These are phyloP conservation scores for Trichonephila clavipes DNA, from an alignment of 1,140 invertebrate genomes.

Conservation along the genomic window DNA sequence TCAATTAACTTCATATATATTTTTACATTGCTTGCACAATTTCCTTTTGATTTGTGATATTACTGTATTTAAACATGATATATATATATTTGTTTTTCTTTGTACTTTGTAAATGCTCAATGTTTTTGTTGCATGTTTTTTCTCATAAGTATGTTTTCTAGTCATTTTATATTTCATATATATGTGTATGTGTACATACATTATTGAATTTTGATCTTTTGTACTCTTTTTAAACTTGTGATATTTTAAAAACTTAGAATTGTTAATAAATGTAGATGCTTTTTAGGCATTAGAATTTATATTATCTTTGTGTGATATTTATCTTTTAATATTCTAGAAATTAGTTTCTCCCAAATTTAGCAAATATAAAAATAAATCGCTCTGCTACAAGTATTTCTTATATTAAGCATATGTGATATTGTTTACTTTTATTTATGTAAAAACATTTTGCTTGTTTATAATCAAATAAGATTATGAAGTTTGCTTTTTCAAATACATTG, in stretches of 20 bases:
- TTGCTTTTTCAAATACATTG: too few species aligned
- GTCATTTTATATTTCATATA: slow-evolving; percentile 5
- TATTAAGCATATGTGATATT: not conserved
- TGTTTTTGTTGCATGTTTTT: not conserved
- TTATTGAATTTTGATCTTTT: slow-evolving; percentile 33
- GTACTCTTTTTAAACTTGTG: slow-evolving; percentile 30
- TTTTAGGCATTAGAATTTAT: slow-evolving; percentile 46
- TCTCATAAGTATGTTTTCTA: not conserved
- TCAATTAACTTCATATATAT: not conserved
- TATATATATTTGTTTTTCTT: not conserved
- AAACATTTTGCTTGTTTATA: too few species aligned
- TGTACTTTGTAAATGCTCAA: not conserved
- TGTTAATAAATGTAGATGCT: slow-evolving; percentile 12
- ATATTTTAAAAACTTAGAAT: slow-evolving; percentile 37
- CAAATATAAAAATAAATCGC: not conserved
- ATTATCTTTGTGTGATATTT: not conserved
- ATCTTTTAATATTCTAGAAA: not conserved
- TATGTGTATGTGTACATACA: not conserved
- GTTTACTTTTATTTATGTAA: not conserved
- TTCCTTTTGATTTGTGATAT: not conserved
- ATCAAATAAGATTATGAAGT: too few species aligned
- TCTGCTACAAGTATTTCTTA: not conserved
- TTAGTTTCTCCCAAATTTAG: not conserved
- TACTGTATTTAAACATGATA: not conserved
- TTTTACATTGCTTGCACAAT: not conserved